Base-by-base conservation (phyloP, 2,888 invertebrate species). In the Oligia latruncula region DNA sequence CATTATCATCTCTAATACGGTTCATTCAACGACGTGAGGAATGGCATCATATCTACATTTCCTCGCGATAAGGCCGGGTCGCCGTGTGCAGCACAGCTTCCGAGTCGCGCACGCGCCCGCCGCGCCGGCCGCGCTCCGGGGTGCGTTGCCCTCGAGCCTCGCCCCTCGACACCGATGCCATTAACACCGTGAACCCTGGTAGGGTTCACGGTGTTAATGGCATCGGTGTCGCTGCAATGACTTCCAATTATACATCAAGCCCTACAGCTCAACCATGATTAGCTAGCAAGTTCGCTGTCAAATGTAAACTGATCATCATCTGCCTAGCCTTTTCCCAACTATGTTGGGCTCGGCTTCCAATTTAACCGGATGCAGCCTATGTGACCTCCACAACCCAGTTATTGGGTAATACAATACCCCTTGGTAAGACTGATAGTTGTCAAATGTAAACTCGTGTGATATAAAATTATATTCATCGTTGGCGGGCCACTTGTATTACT, bases 181-280 rank as follows among this genome's bases (percentile, higher is more conserved):
- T 86, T 88, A 86, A 88, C 88, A 86, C 74, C 81, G 82, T 83
- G 80, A 80, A 82, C 88, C 70, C 74, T 81, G n/a, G n/a, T n/a
- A n/a, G n/a, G n/a, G n/a, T n/a, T n/a, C n/a, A n/a, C n/a, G n/a
- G n/a, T n/a, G n/a, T n/a, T n/a, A n/a, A n/a, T n/a, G n/a, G n/a
- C n/a, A n/a, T n/a, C n/a, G n/a, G n/a, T n/a, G n/a, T n/a, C n/a
- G n/a, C 49, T 62, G n/a, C 43, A 55, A 68, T 73, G 58, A 68
- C 55, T 70, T 43, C 66, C 62, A 35, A 13, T 15, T 29, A 23
- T 4, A 58, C 8, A 46, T 20, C 62, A 58, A 55, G 43, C 46
- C 52, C 23, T 43, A 29, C 52, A 70, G n/a, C 35, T 76, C 20
- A 40, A 35, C 62, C 23, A 46, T 52, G 43, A 35, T 43, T 20